phyloP scores from a whole-genome alignment of 2,888 invertebrate genomes.

The Synergus gifuensis region DNA sequence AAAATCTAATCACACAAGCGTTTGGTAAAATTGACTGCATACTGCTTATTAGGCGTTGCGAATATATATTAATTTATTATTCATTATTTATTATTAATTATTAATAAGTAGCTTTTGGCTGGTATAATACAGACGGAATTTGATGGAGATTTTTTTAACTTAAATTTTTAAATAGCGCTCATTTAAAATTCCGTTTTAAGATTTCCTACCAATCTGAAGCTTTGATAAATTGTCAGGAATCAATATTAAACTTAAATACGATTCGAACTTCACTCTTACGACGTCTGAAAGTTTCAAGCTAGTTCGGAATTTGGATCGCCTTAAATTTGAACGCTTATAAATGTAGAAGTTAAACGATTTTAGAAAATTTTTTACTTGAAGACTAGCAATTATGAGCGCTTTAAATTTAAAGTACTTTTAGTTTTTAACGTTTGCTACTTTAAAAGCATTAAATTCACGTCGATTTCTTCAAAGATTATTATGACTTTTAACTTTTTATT shows the following conservation, averaged over 20 bases:
- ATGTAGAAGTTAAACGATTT: too few relatives aligned
- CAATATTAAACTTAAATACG: not conserved
- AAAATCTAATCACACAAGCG: conserved; percentile 41
- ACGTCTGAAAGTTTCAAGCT: not conserved
- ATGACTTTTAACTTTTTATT: too few relatives aligned
- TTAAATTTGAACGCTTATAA: too few relatives aligned
- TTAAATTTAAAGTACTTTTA: too few relatives aligned
- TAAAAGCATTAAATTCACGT: too few relatives aligned
- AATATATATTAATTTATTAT: conserved; percentile 5
- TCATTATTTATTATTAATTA: not conserved
- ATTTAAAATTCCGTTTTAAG: not conserved
- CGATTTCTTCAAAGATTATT: too few relatives aligned
- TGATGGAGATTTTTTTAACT: conserved; percentile 53
- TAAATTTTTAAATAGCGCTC: conserved; percentile 47
- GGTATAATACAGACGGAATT: conserved; percentile 62
- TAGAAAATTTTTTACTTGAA: too few relatives aligned
- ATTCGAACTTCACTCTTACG: not conserved
- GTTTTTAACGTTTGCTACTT: too few relatives aligned
- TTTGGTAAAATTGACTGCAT: conserved; percentile 41
- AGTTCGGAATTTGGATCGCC: too few relatives aligned
- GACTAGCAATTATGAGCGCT: too few relatives aligned
- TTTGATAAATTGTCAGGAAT: conserved; percentile 1
- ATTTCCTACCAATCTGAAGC: conserved; percentile 15
- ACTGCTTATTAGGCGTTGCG: conserved; percentile 26
- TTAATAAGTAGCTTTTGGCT: conserved; percentile 6